Percentiles rank a stretch among this genome's conserved stretches.
phyloP scores from a whole-genome alignment of 1,140 invertebrate species.

The Heliconius hewitsoni region DNA sequence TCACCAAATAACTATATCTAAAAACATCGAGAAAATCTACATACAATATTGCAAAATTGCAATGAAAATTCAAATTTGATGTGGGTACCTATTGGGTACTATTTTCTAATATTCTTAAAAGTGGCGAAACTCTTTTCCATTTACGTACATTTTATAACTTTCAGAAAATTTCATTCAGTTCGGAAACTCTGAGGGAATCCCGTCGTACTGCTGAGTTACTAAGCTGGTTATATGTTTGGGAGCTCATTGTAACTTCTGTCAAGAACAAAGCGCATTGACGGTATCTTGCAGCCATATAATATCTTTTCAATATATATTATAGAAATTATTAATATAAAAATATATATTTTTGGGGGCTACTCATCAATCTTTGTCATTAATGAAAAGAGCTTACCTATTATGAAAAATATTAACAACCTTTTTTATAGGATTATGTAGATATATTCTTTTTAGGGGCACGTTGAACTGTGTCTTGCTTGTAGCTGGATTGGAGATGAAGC shows the following conservation, averaged over 20 bases:
- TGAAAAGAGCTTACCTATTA: no score
- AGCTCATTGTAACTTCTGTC: constrained; percentile 25
- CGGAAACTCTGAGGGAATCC: constrained; percentile 24
- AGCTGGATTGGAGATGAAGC: no score
- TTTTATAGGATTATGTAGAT: no score
- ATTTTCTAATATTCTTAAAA: constrained; percentile 8
- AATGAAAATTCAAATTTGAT: not conserved
- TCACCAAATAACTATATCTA: no score
- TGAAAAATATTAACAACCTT: no score
- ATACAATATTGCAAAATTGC: not conserved
- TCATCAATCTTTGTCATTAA: no score
- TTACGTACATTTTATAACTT: constrained; percentile 24
- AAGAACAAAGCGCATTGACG: constrained; percentile 18
- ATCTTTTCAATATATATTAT: not conserved
- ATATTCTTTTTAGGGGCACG: no score
- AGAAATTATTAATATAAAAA: not conserved
- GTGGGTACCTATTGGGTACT: no score
- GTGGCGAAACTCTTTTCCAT: constrained; percentile 6
- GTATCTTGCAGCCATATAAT: constrained; percentile 17
- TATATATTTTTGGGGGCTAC: no score
- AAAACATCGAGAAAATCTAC: no score
- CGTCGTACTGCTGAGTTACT: constrained; percentile 22
- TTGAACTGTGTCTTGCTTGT: no score
- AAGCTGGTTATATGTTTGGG: constrained; percentile 32
- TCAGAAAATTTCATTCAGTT: constrained; percentile 22